These are phyloP conservation scores for Torymus auratus DNA, from an alignment of 2,888 invertebrate genomes.

Conservation along the genomic window DNA sequence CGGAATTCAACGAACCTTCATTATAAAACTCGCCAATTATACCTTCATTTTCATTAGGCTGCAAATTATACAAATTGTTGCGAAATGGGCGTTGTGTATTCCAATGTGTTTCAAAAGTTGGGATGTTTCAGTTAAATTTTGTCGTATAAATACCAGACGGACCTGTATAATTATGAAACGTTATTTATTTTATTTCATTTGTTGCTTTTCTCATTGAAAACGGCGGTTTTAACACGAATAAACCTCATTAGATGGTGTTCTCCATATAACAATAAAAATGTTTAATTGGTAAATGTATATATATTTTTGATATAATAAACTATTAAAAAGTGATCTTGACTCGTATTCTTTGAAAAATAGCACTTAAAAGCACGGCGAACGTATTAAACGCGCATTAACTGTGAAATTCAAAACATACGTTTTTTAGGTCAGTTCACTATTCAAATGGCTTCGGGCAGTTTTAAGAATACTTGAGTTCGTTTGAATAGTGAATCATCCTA, in stretches of 20 bases:
- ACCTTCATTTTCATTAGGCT: conserved; percentile 21
- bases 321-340: neutral
- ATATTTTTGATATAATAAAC: neutral
- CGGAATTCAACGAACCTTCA: conserved; percentile 7
- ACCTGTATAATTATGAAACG: too few relatives aligned
- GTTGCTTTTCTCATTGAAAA: too few relatives aligned
- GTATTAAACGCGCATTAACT: conserved; percentile 40
- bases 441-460: conserved; percentile 46
- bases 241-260: too few relatives aligned
- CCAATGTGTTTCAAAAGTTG: neutral
- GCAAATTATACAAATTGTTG: conserved; percentile 3
- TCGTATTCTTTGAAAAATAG: neutral
- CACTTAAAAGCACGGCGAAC: neutral
- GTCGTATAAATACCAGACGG: too few relatives aligned
- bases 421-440: conserved; percentile 50
- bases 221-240: too few relatives aligned
- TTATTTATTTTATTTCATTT: too few relatives aligned
- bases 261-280: too few relatives aligned
- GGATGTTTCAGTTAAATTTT: neutral
- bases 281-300: too few relatives aligned
- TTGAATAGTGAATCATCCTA: conserved; percentile 45
- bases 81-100: conserved; percentile 2
- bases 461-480: conserved; percentile 21
- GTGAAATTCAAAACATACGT: conserved; percentile 41
- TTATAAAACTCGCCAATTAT: conserved; percentile 1